Percentiles rank a stretch among this genome's conserved stretches.
Conservation (phyloP, 2,888 invertebrate species). For the Cancer borealis region DNA sequence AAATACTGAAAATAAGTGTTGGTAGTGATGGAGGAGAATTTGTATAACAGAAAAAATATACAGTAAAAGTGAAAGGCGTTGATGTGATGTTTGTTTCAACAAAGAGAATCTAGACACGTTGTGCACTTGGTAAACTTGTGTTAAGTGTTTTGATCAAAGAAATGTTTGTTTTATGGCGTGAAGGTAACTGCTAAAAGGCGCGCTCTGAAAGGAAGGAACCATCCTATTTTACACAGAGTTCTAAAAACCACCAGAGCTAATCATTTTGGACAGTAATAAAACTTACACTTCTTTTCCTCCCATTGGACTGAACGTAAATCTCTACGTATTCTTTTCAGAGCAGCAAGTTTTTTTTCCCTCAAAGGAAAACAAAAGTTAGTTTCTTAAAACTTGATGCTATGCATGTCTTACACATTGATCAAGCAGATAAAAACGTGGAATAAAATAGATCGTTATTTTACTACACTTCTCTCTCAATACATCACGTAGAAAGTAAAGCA, state of each 20-base stretch:
- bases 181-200: background rate
- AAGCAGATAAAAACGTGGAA: too few species aligned
- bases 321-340: too few species aligned
- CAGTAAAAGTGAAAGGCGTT: background rate
- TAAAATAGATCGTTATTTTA: too few species aligned
- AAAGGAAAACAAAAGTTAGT: too few species aligned
- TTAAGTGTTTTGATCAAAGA: background rate
- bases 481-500: too few species aligned
- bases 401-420: too few species aligned
- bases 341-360: too few species aligned
- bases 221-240: background rate
- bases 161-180: background rate
- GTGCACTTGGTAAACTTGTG: background rate
- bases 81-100: background rate
- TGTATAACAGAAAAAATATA: background rate
- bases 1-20: background rate
- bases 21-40: slow-evolving; percentile 8
- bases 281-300: background rate
- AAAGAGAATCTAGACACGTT: background rate
- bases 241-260: background rate
- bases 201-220: background rate
- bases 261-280: background rate
- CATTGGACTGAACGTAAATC: too few species aligned
- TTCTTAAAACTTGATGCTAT: too few species aligned
- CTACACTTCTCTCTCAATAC: too few species aligned